phyloP scores from a whole-genome alignment of 2,113 vertebrate species.

The Triplophysa siluroides region DNA sequence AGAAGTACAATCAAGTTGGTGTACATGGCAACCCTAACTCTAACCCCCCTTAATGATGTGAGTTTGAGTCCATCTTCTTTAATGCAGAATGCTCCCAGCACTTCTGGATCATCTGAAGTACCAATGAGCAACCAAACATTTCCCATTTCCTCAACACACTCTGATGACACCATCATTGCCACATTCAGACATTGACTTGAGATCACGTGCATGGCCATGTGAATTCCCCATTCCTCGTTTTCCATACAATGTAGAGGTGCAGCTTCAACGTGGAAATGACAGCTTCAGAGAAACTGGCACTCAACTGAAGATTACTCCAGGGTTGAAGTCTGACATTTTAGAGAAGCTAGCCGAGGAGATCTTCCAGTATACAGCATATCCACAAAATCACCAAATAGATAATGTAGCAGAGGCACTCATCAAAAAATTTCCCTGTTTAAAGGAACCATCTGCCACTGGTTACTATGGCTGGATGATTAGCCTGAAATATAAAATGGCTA shows the following conservation, averaged over 20 bases:
- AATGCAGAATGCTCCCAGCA: not conserved
- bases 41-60: conserved; percentile 12
- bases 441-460: not conserved
- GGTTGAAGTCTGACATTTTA: conserved; percentile 23
- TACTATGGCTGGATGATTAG: conserved; percentile 20
- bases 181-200: conserved; percentile 37
- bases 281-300: conserved; percentile 17
- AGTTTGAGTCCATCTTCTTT: not conserved
- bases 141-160: conserved; percentile 23
- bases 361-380: conserved; percentile 17
- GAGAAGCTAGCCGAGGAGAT: conserved; percentile 24
- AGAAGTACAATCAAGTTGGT: not conserved
- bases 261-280: conserved; percentile 42
- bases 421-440: conserved; percentile 15
- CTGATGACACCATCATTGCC: conserved; percentile 33
- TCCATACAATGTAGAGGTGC: conserved; percentile 31
- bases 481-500: conserved; percentile 35
- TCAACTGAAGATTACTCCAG: not conserved
- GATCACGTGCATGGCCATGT: conserved; percentile 35
- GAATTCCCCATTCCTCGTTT: conserved; percentile 36
- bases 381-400: conserved; percentile 28
- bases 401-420: conserved; percentile 18
- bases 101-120: conserved; percentile 20
- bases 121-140: conserved; percentile 10
- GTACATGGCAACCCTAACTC: conserved; percentile 21